A percentile compares a stretch with the other conserved stretches of the same genome.
These are phyloP conservation scores for Microplitis manilae DNA, from an alignment of 2,888 invertebrate species.

Conservation along the genomic window DNA sequence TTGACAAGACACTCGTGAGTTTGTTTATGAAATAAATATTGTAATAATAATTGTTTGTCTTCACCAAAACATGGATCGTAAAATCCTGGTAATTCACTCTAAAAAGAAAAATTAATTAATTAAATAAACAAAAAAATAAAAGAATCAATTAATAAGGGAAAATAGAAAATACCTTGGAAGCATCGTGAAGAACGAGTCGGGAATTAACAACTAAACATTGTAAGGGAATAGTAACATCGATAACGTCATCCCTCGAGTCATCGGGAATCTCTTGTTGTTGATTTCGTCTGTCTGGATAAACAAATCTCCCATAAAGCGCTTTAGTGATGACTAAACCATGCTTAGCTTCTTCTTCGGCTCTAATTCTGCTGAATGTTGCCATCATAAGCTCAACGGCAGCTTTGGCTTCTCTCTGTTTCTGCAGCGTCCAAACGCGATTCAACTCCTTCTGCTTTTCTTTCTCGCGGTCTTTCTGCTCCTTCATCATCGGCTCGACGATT, in stretches of 20 bases:
- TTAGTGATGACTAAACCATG: constrained; percentile 89
- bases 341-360: constrained; percentile 85
- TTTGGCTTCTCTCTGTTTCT: constrained; percentile 87
- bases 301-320: constrained; percentile 85
- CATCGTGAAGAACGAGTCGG: constrained; percentile 86
- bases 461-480: constrained; percentile 84
- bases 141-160: constrained; percentile 8
- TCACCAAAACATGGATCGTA: constrained; percentile 97
- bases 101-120: constrained; percentile 61
- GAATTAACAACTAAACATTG: constrained; percentile 96
- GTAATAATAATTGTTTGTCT: constrained; percentile 88
- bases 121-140: not conserved
- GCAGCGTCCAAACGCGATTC: constrained; percentile 83
- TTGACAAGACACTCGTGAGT: constrained; percentile 84
- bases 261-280: constrained; percentile 57
- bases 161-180: constrained; percentile 81
- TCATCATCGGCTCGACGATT: constrained; percentile 87
- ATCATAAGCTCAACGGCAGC: constrained; percentile 92
- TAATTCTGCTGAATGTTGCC: constrained; percentile 88
- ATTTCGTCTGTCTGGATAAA: constrained; percentile 61
- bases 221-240: constrained; percentile 95
- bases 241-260: constrained; percentile 74
- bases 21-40: constrained; percentile 87
- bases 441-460: constrained; percentile 87
- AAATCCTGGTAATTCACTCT: constrained; percentile 97